Base-by-base conservation (phyloP, 2,797 vertebrate genomes). In the Rhynchotus rufescens region DNA sequence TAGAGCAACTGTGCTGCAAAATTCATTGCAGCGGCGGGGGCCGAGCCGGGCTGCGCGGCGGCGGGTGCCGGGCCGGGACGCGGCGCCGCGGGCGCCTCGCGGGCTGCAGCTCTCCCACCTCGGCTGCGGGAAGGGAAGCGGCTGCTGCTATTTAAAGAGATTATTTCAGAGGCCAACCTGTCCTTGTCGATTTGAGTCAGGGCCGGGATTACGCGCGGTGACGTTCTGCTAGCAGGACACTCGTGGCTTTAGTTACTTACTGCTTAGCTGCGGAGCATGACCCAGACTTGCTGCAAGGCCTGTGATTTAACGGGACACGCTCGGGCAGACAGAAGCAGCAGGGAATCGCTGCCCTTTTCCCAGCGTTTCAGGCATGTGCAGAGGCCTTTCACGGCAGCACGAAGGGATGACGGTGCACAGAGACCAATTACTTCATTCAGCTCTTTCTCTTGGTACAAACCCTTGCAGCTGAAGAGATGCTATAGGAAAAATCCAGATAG, bases 1-100 rank as follows among this genome's bases (percentile, higher is more conserved):
- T 98, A 98, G 96, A 99, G 97, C 76, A 99, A 97, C 95, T 99
- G 98, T n/a, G 98, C 98, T 9, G 98, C 98, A 97, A 99, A 98
- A 97, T 99, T 99, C 99, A 99, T 99, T 38, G 86, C 59, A 93
- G 92, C 25, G 88, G 86, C 92, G 17, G 45, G 49, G 49, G 84
- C 40, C 77, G 64, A 84, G 69, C 83, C 22, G 65, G 67, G 82
- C 80, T 75, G 25, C 82, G 83, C 64, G 89, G 76, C 94, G 81
- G 32, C 78, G 65, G 73, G 65, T 59, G 84, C 72, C 90, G 86
- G 83, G 84, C 77, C 90, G 73, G 67, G 82, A 73, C 72, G 81
- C 75, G 86, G 66, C 89, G 77, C 4, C 40, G 71, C 4, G 8
- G 64, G 57, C 1, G 1, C 30, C 4, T 88, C 25, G 62, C 75